Evolutionary conservation across 2,113 vertebrate species (phyloP).

Genomic region (Zosterops pallidus): DNA sequence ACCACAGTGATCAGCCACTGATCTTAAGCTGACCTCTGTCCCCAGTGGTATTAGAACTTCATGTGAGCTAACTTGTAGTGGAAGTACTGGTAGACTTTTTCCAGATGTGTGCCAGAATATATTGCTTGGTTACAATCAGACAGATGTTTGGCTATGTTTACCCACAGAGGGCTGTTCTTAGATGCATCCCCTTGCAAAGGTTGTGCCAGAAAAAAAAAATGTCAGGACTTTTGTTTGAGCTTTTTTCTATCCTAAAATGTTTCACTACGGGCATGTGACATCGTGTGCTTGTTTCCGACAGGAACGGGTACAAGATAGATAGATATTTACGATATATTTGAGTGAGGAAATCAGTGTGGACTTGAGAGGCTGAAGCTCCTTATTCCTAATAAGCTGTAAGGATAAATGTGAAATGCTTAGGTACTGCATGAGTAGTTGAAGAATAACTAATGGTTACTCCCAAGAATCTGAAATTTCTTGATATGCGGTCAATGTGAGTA

Average conservation of each 20-base stretch:
- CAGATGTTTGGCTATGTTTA: not conserved
- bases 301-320: not conserved
- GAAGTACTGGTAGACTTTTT: not conserved
- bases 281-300: not conserved
- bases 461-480: not conserved
- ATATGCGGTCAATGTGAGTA: not conserved
- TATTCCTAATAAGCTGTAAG: not conserved
- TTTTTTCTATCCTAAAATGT: not conserved
- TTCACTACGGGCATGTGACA: not conserved
- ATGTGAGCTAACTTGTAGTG: not conserved
- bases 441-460: not conserved
- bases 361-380: not conserved
- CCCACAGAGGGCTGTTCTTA: not conserved
- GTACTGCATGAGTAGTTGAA: not conserved
- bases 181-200: not conserved
- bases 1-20: not conserved
- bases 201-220: not conserved
- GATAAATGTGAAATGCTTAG: not conserved
- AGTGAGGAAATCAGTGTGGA: not conserved
- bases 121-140: not conserved
- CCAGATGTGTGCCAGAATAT: not conserved
- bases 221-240: not conserved
- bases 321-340: not conserved
- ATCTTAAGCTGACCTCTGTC: not conserved
- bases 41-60: not conserved